Evolutionary conservation across 1,140 invertebrate genomes (phyloP).

Genomic region (Heliothis subflexa): DNA sequence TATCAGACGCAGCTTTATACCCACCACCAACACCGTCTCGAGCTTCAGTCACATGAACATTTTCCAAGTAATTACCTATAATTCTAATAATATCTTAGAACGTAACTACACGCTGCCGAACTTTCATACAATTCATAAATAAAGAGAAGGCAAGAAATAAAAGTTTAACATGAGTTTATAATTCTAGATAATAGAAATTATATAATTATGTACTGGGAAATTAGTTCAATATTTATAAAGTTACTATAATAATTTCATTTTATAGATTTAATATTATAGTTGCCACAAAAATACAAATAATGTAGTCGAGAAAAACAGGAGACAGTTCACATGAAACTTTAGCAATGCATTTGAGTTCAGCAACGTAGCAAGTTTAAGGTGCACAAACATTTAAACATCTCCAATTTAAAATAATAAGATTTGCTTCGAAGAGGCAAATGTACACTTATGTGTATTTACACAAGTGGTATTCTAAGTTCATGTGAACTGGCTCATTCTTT

Average conservation of each 20-base stretch:
- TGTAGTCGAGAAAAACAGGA: slow-evolving; percentile 29
- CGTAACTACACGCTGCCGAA: slow-evolving; percentile 49
- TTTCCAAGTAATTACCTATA: slow-evolving; percentile 29
- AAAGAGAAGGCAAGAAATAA: slow-evolving; percentile 42
- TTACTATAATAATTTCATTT: slow-evolving; percentile 26
- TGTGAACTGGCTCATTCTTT: slow-evolving; percentile 51
- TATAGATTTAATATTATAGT: slow-evolving; percentile 37
- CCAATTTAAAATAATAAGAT: not conserved
- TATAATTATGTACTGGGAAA: slow-evolving; percentile 17
- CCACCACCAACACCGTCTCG: slow-evolving; percentile 44
- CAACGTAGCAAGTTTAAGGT: not conserved
- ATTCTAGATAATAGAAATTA: slow-evolving; percentile 30
- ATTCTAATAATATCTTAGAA: slow-evolving; percentile 46
- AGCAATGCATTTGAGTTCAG: not conserved
- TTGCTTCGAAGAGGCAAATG: not conserved
- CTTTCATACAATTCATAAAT: slow-evolving; percentile 25
- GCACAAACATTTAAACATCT: not conserved
- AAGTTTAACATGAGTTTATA: slow-evolving; percentile 26
- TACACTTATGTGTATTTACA: not conserved
- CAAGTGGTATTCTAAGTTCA: slow-evolving; percentile 8
- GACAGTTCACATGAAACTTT: slow-evolving; percentile 45
- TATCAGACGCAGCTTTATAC: slow-evolving; percentile 68
- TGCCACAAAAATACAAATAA: slow-evolving; percentile 27
- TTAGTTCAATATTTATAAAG: slow-evolving; percentile 30
- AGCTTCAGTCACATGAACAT: slow-evolving; percentile 53